phyloP scores from a whole-genome alignment of 1,140 invertebrate genomes.

The Eriosoma lanigerum region DNA sequence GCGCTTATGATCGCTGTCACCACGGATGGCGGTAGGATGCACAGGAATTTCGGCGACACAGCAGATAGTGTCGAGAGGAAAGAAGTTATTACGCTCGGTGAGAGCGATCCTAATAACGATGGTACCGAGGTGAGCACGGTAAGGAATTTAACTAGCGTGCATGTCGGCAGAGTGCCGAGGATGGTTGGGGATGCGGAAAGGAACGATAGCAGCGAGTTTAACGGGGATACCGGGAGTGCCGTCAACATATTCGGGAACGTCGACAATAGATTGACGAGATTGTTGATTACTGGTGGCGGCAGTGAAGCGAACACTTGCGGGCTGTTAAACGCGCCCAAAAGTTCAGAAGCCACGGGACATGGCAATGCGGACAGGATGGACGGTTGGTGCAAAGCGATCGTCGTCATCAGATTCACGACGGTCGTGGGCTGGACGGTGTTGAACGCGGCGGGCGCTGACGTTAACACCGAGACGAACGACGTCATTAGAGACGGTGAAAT shows the following conservation, averaged over 20 bases:
- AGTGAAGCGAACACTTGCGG: not conserved
- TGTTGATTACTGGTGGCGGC: not conserved
- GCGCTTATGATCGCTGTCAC: not conserved
- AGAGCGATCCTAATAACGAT: not conserved
- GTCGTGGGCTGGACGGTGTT: not conserved
- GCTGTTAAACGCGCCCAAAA: not conserved
- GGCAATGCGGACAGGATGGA: not conserved
- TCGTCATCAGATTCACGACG: not conserved
- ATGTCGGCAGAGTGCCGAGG: not conserved
- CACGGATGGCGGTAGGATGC: not conserved
- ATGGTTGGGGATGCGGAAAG: not conserved
- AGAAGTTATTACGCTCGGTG: not conserved
- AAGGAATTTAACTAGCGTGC: not conserved
- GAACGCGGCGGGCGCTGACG: not conserved
- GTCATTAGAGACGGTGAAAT: not conserved
- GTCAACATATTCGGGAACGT: not conserved
- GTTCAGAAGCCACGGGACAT: rapidly evolving
- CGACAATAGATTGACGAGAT: not conserved
- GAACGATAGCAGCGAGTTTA: not conserved
- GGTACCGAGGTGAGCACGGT: not conserved
- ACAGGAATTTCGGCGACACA: not conserved
- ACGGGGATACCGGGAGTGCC: not conserved
- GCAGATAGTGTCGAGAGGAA: not conserved
- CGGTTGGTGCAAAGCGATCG: not conserved
- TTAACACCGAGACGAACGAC: not conserved